Conservation (phyloP, 1,140 invertebrate genomes). For the Araneus ventricosus region DNA sequence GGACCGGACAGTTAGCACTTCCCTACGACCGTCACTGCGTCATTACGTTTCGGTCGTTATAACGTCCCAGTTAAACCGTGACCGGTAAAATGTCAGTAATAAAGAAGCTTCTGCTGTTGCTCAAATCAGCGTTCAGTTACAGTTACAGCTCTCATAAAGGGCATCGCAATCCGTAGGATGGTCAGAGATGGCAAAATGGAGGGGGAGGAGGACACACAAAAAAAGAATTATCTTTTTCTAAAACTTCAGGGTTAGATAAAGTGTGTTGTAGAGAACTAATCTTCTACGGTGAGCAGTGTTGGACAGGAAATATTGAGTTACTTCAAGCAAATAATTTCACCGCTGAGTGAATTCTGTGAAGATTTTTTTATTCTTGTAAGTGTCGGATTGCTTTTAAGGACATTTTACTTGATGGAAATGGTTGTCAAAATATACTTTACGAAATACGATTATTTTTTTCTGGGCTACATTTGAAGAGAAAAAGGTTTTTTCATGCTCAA, state of each 20-base stretch:
- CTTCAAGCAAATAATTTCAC: not conserved
- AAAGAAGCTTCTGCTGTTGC: not conserved
- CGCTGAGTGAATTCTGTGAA: not conserved
- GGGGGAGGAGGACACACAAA: not conserved
- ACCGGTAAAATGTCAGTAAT: constrained; percentile 27
- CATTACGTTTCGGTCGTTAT: constrained; percentile 39
- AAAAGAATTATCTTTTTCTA: not conserved
- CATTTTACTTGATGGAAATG: not conserved
- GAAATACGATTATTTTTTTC: not conserved
- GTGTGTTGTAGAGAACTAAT: not conserved
- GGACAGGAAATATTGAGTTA: not conserved
- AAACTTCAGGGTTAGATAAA: not conserved
- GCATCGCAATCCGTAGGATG: not conserved
- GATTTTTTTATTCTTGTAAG: not conserved
- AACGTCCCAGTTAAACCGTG: constrained; percentile 42
- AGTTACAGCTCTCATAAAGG: constrained; percentile 1
- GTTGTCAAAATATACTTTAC: not conserved
- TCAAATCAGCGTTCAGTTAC: constrained; percentile 44
- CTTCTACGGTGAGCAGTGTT: not conserved
- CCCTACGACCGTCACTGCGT: constrained; percentile 25
- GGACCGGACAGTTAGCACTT: constrained; percentile 28
- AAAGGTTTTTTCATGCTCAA: not conserved
- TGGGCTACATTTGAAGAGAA: not conserved
- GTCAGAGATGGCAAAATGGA: not conserved
- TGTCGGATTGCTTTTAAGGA: not conserved